phyloP scores from a whole-genome alignment of 2,113 vertebrate genomes.

The Pyrgilauda ruficollis region DNA sequence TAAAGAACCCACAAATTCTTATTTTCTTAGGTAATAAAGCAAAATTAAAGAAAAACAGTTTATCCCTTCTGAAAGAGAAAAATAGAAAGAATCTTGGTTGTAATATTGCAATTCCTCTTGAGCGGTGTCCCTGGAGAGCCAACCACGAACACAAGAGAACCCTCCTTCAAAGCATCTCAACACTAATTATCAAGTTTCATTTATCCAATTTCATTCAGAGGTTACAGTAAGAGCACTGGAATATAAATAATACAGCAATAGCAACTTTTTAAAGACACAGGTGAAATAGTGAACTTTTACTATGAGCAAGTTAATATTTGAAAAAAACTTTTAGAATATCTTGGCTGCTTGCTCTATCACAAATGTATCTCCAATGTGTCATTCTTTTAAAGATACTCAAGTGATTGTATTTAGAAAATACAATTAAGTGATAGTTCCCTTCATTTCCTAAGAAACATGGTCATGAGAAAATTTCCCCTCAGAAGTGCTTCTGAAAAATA shows the following conservation, averaged over 20 bases:
- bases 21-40: background rate
- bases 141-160: background rate
- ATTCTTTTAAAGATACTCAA: background rate
- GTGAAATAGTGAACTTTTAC: background rate
- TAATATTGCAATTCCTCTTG: background rate
- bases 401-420: background rate
- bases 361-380: background rate
- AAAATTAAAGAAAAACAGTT: background rate
- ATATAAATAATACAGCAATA: background rate
- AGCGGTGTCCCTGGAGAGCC: background rate
- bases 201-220: background rate
- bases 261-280: background rate
- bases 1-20: background rate
- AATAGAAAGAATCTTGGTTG: background rate
- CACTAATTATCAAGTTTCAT: background rate
- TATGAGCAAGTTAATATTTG: background rate
- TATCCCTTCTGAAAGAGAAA: background rate
- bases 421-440: background rate
- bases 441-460: rapidly evolving
- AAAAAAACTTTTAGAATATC: background rate
- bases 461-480: rapidly evolving
- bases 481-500: background rate
- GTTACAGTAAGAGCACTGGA: background rate
- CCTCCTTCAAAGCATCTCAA: background rate
- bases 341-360: background rate